A percentile compares a stretch with the other conserved stretches of the same genome.
Evolutionary conservation across 2,888 invertebrate genomes (phyloP).

Genomic region (Priocnemis perturbator): DNA sequence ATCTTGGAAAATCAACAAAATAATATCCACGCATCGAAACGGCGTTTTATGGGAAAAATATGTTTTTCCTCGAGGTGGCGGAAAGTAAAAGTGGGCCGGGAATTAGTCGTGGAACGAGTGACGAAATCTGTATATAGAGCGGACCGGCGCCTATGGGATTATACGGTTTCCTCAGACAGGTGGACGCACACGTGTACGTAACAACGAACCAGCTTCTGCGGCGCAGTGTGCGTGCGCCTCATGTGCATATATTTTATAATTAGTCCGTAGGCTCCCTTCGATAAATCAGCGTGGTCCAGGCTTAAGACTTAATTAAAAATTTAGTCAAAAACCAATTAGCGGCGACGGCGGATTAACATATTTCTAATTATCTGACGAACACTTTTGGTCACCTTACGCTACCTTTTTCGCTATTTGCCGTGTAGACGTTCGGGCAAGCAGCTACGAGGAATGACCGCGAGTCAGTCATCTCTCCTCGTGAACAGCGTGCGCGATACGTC

Average conservation of each 20-base stretch:
- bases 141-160: conserved; percentile 35
- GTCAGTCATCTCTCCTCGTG: no score
- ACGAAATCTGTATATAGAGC: no score
- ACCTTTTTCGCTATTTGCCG: no score
- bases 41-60: no score
- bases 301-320: conserved; percentile 70
- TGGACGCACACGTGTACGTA: conserved; percentile 40
- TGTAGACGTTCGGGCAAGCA: no score
- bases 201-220: conserved; percentile 23
- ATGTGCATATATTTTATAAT: conserved; percentile 66
- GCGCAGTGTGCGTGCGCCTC: conserved; percentile 24
- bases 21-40: no score
- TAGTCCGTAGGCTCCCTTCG: conserved; percentile 54
- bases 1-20: no score
- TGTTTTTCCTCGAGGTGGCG: no score
- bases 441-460: no score
- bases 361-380: conserved; percentile 69
- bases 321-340: conserved; percentile 72
- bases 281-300: conserved; percentile 67
- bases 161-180: conserved; percentile 50
- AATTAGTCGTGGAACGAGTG: no score
- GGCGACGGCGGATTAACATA: conserved; percentile 69
- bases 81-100: no score
- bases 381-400: conserved; percentile 52
- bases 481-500: no score